Conservation (phyloP, 2,797 vertebrate genomes). For the Arrhamphus sclerolepis region DNA sequence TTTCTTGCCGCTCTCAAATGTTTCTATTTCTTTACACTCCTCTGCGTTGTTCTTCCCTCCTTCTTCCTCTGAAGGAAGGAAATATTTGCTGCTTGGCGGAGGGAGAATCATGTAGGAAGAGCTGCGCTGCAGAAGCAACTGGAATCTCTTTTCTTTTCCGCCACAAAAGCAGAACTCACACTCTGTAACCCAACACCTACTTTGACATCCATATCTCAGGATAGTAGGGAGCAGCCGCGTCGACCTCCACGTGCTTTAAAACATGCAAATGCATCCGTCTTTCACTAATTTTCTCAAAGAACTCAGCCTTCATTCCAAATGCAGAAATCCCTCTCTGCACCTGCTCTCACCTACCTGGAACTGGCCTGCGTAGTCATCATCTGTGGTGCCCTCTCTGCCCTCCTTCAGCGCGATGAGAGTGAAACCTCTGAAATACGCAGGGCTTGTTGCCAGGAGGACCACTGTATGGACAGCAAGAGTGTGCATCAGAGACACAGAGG, state of each 20-base stretch:
- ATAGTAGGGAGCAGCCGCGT: slow-evolving; percentile 14
- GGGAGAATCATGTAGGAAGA: slow-evolving; percentile 19
- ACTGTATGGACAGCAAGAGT: slow-evolving; percentile 75
- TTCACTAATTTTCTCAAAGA: slow-evolving; percentile 7
- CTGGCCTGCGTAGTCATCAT: slow-evolving; percentile 89
- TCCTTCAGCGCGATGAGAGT: slow-evolving; percentile 93
- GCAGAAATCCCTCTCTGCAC: slow-evolving; percentile 7
- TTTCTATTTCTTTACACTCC: slow-evolving; percentile 3
- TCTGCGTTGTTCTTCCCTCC: slow-evolving; percentile 3
- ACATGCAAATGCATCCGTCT: slow-evolving; percentile 36
- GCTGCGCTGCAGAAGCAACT: slow-evolving; percentile 17
- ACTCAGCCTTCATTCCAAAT: slow-evolving; percentile 3
- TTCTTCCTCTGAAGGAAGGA: slow-evolving; percentile 22
- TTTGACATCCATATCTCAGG: slow-evolving; percentile 47
- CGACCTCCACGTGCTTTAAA: slow-evolving; percentile 24
- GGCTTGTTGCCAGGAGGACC: slow-evolving; percentile 89
- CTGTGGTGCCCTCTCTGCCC: slow-evolving; percentile 89
- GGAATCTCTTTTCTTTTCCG: slow-evolving; percentile 14
- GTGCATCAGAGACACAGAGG: slow-evolving; percentile 9
- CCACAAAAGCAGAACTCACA: slow-evolving; percentile 23
- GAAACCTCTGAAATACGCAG: slow-evolving; percentile 94
- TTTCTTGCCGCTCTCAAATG: slow-evolving; percentile 23
- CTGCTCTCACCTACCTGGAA: slow-evolving; percentile 88
- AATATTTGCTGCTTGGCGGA: slow-evolving; percentile 32
- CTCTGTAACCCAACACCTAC: slow-evolving; percentile 39